Evolutionary conservation across 2,888 invertebrate species (phyloP).

Genomic region (Caenorhabditis becei): DNA sequence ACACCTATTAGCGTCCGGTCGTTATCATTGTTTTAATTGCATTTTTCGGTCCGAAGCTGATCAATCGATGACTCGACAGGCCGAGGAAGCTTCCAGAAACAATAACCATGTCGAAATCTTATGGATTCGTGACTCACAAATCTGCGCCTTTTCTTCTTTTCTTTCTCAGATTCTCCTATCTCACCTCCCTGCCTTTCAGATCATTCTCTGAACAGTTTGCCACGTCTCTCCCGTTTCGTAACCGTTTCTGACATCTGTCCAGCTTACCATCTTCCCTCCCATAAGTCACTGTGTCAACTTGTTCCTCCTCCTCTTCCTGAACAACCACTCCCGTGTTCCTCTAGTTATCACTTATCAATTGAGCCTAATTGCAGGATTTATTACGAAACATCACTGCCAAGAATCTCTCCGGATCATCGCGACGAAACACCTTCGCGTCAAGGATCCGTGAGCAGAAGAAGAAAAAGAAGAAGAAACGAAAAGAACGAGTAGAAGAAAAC

Average conservation of each 20-base stretch:
- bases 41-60: constrained; percentile 22
- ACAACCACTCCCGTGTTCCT: background rate
- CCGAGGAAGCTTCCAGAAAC: constrained; percentile 9
- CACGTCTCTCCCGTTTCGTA: background rate
- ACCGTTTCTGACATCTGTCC: constrained; percentile 7
- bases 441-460: constrained; percentile 2
- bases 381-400: constrained; percentile 50
- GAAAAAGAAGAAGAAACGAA: constrained; percentile 20
- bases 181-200: background rate
- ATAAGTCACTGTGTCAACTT: constrained; percentile 56
- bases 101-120: background rate
- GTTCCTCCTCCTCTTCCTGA: constrained; percentile 10
- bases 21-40: constrained; percentile 35
- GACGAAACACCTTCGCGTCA: constrained; percentile 11
- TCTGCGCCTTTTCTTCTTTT: background rate
- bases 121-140: background rate
- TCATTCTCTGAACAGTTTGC: constrained; percentile 9
- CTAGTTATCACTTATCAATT: constrained; percentile 17
- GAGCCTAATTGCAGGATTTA: constrained; percentile 36
- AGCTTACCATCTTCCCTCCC: background rate
- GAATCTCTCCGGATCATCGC: constrained; percentile 11
- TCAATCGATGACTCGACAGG: constrained; percentile 4
- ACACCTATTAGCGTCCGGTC: constrained; percentile 1
- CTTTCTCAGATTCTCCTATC: background rate
- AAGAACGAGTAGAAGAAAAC: constrained; percentile 10